Evolutionary conservation across 2,113 vertebrate species (phyloP), one percentile per base, ranked within the genome.

Genomic region (Oplegnathus fasciatus): DNA sequence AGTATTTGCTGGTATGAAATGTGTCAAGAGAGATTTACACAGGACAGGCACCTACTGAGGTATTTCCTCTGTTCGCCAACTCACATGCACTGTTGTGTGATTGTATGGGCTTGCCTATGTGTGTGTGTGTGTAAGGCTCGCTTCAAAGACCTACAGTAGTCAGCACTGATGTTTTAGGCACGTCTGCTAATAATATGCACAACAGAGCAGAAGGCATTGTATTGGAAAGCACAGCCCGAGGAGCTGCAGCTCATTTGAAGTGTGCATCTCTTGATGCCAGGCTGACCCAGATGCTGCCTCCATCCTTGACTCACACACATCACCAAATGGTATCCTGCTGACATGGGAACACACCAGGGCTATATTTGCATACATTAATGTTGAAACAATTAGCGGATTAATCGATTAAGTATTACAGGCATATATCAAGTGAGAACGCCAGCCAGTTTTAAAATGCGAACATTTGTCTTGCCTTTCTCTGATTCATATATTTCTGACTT

Each of bases 251-350:
- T 72, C 86, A 83, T 83, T 78, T 75, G 62, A 88, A 64, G 52
- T 44, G 50, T 75, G 82, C 64, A 50, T 71, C 66, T 78, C 72
- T 60, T 62, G 52, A 83, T 82, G 86, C 71, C 2, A 30, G 34
- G 65, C 60, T 76, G 84, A 85, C 85, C 83, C 90, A 70, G 83
- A 86, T 83, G 88, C 87, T 75, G 86, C 48, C 67, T 73, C 26
- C 0, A 78, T 55, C 37, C 83, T 70, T 13, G 73, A 85, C 77
- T 70, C 82, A 60, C 46, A 73, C 76, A 50, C 28, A 81, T 58
- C 67, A 66, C 30, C 70, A 75, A 62, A 82, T 52, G 66, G 58
- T 77, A 69, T 70, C 37, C 32, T 7, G 70, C 71, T 83, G 73
- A 86, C 64, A 66, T 17, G 5, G 22, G 44, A 64, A 46, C 70